Evolutionary conservation across 2,888 invertebrate genomes (phyloP), one percentile per base, ranked within the genome.

Genomic region (Phlogophora meticulosa): DNA sequence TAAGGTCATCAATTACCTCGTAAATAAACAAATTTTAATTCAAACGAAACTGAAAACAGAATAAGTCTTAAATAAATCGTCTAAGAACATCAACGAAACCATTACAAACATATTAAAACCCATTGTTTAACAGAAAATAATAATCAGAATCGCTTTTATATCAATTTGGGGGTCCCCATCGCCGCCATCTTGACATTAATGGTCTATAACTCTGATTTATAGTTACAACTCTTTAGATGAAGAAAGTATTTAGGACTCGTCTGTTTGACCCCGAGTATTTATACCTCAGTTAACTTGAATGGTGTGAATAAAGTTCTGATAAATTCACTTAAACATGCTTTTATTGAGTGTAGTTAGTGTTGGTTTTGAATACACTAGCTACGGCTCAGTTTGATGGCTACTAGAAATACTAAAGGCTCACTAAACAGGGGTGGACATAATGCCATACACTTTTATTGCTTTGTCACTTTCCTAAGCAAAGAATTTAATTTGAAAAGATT

Each of bases 131-230:
- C 38, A 36, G 58, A 58, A 61, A 81, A 67, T 78, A 59, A 67
- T 67, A 64, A 72, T 61, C 58, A 48, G 17, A 65, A 72, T 80
- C 38, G 62, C 72, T 76, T 77, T 60, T 60, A 64, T 80, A 80
- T 78, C 81, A 78, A 78, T 78, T 78, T 77, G 55, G 58, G 63
- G 43, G 53, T 46, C 11, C 36, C 42, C 45, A 67, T 77, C 72
- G 43, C 38, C 42, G 28, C 66, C 51, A 63, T 74, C 66, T 63
- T 48, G 82, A 69, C 78, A 11, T 61, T 66, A 78, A 78, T 78
- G 79, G 82, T 45, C 71, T 69, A 51, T 69, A 72, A 68, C 52
- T n/a, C 4, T 60, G 69, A 82, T 80, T 69, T 82, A 82, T 76
- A 59, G 70, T 64, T 42, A 52, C 58, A 66, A 65, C 67, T 82